Evolutionary conservation across 35 echinoderm and acorn worm genomes (phyloP), one percentile per base, ranked within the genome.

Genomic region (Patiria miniata): DNA sequence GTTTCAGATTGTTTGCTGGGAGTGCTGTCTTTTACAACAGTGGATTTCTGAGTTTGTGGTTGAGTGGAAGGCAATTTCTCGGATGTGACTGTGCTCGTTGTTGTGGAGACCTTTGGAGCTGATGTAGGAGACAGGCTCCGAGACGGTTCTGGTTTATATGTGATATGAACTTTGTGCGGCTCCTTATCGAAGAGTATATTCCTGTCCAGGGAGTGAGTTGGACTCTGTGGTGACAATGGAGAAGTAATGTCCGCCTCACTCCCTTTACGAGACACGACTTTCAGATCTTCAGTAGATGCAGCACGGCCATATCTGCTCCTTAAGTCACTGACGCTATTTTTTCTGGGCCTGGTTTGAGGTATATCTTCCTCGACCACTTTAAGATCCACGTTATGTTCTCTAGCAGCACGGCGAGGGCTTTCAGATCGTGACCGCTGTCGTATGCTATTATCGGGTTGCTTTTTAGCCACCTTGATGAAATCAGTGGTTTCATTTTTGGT

Each of bases 281-380:
- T 36, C 34, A 59, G 36, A 59, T 84, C 82, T 36, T 58, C 82
- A 16, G 36, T 36, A 2, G 82, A 84, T 14, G 82, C 82, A 58
- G 82, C 51, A 26, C 82, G 53, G 14, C 82, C 82, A 37, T 59
- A 84, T 60, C 59, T 32, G 12, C 37, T 84, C 82, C 53, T 28
- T 60, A 84, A 29, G 16, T 84, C 82, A 58, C 39, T 58, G 33
- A 84, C 82, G 37, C 82, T 84, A 36, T 39, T 36, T 61, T 84
- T 84, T 36, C 82, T 58, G 19, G 33, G 51, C 38, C 52, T 59
- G 14, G 52, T 33, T 37, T 58, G 18, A 29, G 81, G 34, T 18
- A 30, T 12, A 7, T 32, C 18, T 73, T 73, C 65, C 34, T 36
- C 65, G n/a, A 34, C 65, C 26, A 14, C 65, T 73, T 73, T 73